A percentile compares a stretch with the other conserved stretches of the same genome.
phyloP scores from a whole-genome alignment of 2,113 vertebrate genomes.

The Coreoperca whiteheadi region DNA sequence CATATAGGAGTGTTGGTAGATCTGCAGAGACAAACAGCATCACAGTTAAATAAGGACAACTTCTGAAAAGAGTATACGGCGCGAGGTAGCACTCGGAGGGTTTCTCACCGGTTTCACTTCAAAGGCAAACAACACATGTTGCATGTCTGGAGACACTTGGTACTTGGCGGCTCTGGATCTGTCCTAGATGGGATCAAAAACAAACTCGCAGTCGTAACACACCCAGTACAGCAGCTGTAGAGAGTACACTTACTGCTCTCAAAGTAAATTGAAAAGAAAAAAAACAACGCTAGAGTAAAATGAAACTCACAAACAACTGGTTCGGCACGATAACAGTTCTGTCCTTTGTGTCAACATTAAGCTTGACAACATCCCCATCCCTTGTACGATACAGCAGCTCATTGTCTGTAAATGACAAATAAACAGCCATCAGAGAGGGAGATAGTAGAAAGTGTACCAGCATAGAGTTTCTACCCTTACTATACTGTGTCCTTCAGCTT shows the following conservation, averaged over 20 bases:
- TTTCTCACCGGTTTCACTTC: slow-evolving; percentile 90
- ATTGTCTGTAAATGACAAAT: slow-evolving; percentile 82
- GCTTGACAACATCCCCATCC: slow-evolving; percentile 88
- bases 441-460: neutral
- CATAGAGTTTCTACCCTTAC: neutral
- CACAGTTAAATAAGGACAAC: slow-evolving; percentile 12
- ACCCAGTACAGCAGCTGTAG: neutral
- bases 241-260: neutral
- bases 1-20: slow-evolving; percentile 91
- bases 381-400: slow-evolving; percentile 92
- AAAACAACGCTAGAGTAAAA: neutral
- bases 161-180: slow-evolving; percentile 90
- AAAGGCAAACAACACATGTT: slow-evolving; percentile 92
- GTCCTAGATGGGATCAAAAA: slow-evolving; percentile 82
- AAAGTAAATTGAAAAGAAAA: neutral
- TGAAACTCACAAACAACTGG: slow-evolving; percentile 93
- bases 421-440: neutral
- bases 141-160: slow-evolving; percentile 93
- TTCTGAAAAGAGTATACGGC: neutral
- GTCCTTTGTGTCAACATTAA: slow-evolving; percentile 87
- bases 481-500: neutral
- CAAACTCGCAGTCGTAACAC: neutral
- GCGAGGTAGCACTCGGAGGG: neutral
- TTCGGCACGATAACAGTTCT: slow-evolving; percentile 88
- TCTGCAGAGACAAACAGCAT: slow-evolving; percentile 82